Base-by-base conservation (phyloP, 2,888 invertebrate species). In the Philaethria dido region DNA sequence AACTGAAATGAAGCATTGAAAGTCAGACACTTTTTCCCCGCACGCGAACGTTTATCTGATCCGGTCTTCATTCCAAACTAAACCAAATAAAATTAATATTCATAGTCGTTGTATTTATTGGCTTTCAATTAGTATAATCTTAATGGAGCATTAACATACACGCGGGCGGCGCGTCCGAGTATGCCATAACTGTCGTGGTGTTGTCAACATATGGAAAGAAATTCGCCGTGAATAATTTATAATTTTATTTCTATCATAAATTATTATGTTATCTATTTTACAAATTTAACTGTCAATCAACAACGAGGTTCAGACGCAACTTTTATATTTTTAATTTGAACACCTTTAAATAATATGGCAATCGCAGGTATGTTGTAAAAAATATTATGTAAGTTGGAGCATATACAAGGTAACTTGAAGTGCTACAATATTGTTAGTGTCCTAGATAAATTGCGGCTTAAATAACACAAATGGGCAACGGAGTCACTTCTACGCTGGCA, bases 91-190 rank as follows among this genome's bases (percentile, higher is more conserved):
- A 89, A 91, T 92, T 90, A 90, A 89, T 90, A 92, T 91, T 92
- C 92, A 92, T 92, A 91, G 92, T 88, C 82, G 89, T 89, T 90
- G 89, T 92, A 92, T 92, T 92, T 92, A 92, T 92, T 92, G 92
- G 90, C 92, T 91, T 92, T 92, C 92, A 92, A 92, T 92, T 92
- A 92, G 92, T 89, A 86, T 92, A 91, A 92, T 92, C 92, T 90
- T 92, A 91, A 92, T 92, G 90, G 92, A 87, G 89, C 88, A 91
- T 92, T 92, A 91, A 88, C 89, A 90, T 89, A 91, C 84, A 87
- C 85, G 87, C 87, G 84, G 85, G 85, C 86, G 88, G 84, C 84
- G 83, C 84, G 86, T 78, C 77, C 78, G 78, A 81, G 81, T 81
- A 82, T 84, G 83, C 83, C 84, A 83, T 81, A 79, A 79, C 80